These are phyloP conservation scores for Lathamus discolor DNA, from an alignment of 2,113 vertebrate genomes.

Conservation along the genomic window DNA sequence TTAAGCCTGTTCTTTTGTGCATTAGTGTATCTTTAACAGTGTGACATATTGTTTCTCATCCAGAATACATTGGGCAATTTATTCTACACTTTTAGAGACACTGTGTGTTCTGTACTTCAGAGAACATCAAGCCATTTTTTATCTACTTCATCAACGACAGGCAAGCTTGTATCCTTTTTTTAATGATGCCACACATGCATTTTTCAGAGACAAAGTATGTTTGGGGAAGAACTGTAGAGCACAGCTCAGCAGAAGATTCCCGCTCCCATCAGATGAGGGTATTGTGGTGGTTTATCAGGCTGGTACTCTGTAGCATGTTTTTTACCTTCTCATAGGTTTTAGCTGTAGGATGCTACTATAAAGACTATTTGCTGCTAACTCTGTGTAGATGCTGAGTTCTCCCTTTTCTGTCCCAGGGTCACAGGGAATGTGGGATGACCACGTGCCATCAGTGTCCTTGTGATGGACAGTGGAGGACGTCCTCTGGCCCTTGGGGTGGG, in stretches of 20 bases:
- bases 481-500: background rate
- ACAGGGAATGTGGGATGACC: background rate
- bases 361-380: background rate
- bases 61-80: background rate
- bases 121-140: background rate
- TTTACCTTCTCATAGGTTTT: background rate
- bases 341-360: background rate
- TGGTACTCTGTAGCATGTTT: background rate
- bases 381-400: background rate
- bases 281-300: background rate
- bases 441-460: rapidly evolving
- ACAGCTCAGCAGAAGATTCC: background rate
- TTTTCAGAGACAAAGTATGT: background rate
- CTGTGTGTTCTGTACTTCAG: slow-evolving; percentile 20
- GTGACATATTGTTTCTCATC: background rate
- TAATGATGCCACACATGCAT: background rate
- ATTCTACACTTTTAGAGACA: background rate
- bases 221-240: background rate
- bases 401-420: background rate
- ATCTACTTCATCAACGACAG: background rate
- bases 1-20: background rate
- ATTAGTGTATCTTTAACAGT: background rate
- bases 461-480: background rate
- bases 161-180: background rate
- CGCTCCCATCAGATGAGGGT: background rate